Percentiles rank a stretch among this genome's conserved stretches.
Conservation (phyloP, 2,113 vertebrate genomes). For the Theristicus caerulescens region DNA sequence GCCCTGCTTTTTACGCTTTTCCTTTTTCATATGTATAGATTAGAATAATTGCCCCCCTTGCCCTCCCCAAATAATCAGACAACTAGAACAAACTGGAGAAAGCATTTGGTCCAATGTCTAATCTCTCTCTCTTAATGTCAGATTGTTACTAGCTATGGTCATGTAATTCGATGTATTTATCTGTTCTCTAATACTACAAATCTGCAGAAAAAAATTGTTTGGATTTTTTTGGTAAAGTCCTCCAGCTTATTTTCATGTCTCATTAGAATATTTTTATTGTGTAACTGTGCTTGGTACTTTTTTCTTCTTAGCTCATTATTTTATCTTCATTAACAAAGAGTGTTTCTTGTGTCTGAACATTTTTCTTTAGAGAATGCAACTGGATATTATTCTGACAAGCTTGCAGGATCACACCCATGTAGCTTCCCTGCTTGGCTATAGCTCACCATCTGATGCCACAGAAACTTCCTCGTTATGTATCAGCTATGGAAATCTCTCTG, state of each 20-base stretch:
- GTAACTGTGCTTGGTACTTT: neutral
- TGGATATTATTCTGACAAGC: conserved; percentile 98
- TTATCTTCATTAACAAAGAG: neutral
- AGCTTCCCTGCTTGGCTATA: conserved; percentile 94
- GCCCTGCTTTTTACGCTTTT: neutral
- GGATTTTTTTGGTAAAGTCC: neutral
- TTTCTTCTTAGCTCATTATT: neutral
- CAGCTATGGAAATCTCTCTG: conserved; percentile 76
- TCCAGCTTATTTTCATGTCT: neutral
- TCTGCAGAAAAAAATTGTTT: neutral
- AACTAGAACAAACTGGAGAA: neutral
- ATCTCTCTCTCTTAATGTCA: neutral
- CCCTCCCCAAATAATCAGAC: neutral
- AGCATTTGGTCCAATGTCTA: neutral
- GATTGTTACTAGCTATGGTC: neutral
- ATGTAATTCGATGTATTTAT: neutral
- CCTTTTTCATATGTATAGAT: neutral
- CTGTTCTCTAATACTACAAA: neutral
- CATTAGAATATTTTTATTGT: neutral
- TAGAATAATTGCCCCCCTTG: neutral
- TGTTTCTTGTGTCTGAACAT: neutral
- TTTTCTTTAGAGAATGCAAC: conserved; percentile 87
- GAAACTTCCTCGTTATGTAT: conserved; percentile 78
- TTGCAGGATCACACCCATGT: conserved; percentile 98
- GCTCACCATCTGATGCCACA: conserved; percentile 85